A percentile compares a stretch with the other conserved stretches of the same genome.
Conservation (phyloP, 2,113 vertebrate species). For the Gymnobelideus leadbeateri region DNA sequence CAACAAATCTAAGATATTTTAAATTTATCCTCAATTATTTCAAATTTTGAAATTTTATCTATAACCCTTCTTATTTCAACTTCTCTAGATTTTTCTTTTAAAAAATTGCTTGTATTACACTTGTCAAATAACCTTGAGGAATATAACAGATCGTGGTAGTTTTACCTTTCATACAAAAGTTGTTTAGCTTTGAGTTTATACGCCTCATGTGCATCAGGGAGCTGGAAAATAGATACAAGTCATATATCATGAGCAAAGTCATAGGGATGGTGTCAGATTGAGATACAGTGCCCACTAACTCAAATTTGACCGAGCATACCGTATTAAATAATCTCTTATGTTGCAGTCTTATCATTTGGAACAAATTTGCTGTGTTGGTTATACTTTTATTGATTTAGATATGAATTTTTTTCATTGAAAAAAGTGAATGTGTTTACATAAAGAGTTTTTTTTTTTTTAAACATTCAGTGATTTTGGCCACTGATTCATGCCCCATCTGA, state of each 20-base stretch:
- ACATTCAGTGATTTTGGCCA: not conserved
- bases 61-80: not conserved
- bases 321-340: not conserved
- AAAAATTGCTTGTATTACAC: not conserved
- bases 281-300: not conserved
- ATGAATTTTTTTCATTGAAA: not conserved
- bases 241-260: not conserved
- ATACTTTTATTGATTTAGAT: not conserved
- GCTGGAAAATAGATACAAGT: not conserved
- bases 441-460: not conserved
- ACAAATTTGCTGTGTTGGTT: not conserved
- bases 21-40: not conserved
- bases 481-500: not conserved
- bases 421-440: not conserved
- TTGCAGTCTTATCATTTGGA: not conserved
- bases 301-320: not conserved
- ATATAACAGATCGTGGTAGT: not conserved
- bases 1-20: not conserved
- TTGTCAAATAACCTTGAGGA: not conserved
- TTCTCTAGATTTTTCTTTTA: not conserved
- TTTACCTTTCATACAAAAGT: not conserved
- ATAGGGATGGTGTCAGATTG: not conserved
- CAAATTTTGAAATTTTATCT: not conserved
- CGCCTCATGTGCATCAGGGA: not conserved
- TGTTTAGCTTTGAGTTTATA: not conserved